Evolutionary conservation across 1,140 invertebrate species (phyloP).

Genomic region (Hydropsyche tenuis): DNA sequence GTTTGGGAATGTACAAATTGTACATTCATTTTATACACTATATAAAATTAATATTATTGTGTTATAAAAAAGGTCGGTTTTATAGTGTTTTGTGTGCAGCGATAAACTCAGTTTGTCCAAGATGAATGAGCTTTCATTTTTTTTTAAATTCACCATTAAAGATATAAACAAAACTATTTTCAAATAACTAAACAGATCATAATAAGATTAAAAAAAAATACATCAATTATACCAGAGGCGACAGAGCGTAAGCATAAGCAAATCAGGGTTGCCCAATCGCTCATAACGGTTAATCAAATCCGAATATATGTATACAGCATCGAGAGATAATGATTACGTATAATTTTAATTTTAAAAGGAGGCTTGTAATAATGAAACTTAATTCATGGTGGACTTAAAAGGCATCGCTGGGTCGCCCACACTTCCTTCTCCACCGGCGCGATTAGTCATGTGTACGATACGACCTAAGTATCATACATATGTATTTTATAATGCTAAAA

Average conservation of each 20-base stretch:
- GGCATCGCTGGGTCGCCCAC: constrained; percentile 16
- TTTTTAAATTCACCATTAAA: too few relatives aligned
- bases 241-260: background rate
- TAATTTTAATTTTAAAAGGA: constrained; percentile 28
- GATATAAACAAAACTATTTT: too few relatives aligned
- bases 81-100: too few relatives aligned
- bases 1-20: too few relatives aligned
- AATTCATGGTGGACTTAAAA: constrained; percentile 27
- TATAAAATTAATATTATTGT: too few relatives aligned
- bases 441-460: constrained; percentile 22
- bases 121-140: too few relatives aligned
- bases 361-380: constrained; percentile 26
- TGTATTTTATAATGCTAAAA: too few relatives aligned
- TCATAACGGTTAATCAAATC: constrained; percentile 20
- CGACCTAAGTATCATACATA: too few relatives aligned
- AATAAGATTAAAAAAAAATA: background rate
- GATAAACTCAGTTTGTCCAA: too few relatives aligned
- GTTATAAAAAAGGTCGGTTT: too few relatives aligned
- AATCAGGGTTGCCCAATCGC: constrained; percentile 8
- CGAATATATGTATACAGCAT: background rate
- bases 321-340: constrained; percentile 23
- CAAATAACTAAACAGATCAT: too few relatives aligned
- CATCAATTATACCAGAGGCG: constrained; percentile 5
- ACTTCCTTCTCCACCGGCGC: constrained; percentile 8
- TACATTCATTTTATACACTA: too few relatives aligned